Evolutionary conservation across 2,113 vertebrate genomes (phyloP).

Genomic region (Camarhynchus parvulus): DNA sequence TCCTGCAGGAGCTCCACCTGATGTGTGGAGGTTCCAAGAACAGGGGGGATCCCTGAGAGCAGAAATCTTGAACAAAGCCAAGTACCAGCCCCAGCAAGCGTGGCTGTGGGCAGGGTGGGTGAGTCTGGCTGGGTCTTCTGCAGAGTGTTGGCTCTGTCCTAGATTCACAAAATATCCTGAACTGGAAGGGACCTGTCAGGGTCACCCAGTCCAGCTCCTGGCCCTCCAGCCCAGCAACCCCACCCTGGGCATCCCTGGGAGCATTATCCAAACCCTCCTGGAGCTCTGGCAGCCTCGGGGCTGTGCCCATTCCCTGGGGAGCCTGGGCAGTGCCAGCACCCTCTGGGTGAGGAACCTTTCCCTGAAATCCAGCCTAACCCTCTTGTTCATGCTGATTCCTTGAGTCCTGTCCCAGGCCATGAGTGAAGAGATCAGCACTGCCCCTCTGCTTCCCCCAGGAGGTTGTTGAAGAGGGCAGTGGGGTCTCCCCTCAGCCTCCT

Average conservation of each 20-base stretch:
- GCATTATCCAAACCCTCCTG: rapidly evolving
- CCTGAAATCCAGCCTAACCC: rapidly evolving
- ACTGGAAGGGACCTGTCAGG: not conserved
- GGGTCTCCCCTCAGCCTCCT: not conserved
- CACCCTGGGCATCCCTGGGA: not conserved
- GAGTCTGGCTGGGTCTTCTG: not conserved
- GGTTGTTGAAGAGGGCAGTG: not conserved
- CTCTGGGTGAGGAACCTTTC: not conserved
- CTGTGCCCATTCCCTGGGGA: not conserved
- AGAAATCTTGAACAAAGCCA: not conserved
- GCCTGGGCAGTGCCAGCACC: not conserved
- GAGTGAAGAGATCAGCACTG: not conserved
- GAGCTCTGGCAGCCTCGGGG: not conserved
- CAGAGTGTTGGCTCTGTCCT: rapidly evolving
- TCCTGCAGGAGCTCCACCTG: not conserved
- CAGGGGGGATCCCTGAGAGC: rapidly evolving
- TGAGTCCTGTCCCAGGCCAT: not conserved
- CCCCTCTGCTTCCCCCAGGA: not conserved
- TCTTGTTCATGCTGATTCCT: not conserved
- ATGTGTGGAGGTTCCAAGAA: too few relatives aligned
- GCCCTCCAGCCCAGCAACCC: not conserved
- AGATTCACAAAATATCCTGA: not conserved
- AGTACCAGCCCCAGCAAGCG: rapidly evolving
- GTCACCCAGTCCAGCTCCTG: not conserved
- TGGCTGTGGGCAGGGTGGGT: too few relatives aligned